Percentiles rank a stretch among this genome's conserved stretches.
These are phyloP conservation scores for Heliconius hermathena DNA, from an alignment of 1,140 invertebrate genomes.

Conservation along the genomic window DNA sequence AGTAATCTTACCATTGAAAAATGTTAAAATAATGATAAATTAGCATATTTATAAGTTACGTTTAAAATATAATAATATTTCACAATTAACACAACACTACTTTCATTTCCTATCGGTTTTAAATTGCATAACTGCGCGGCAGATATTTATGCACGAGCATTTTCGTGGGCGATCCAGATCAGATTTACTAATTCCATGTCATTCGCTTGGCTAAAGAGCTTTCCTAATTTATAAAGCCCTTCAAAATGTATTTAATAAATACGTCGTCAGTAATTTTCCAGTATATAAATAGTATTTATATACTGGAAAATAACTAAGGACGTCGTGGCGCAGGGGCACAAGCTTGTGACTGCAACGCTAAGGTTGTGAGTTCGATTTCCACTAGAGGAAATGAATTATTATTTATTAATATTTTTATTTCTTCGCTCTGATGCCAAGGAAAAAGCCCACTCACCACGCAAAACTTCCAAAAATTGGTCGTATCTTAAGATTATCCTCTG, in stretches of 20 bases:
- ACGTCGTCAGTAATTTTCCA: background rate
- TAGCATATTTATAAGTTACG: background rate
- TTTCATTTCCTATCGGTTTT: constrained; percentile 46
- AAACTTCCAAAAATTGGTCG: no score
- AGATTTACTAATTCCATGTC: constrained; percentile 52
- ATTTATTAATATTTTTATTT: no score
- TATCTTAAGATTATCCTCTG: no score
- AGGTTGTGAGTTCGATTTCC: no score
- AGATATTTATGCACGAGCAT: constrained; percentile 62
- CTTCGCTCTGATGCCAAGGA: no score
- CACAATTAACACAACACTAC: constrained; percentile 32
- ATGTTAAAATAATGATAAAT: background rate
- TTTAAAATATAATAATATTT: constrained; percentile 18
- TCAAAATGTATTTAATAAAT: background rate
- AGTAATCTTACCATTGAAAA: no score
- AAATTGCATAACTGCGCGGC: constrained; percentile 63
- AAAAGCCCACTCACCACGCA: no score
- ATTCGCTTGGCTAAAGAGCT: constrained; percentile 36
- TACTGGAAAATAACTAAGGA: background rate
- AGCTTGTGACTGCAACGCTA: no score
- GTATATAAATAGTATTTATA: no score
- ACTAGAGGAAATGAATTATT: no score
- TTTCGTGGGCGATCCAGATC: constrained; percentile 66
- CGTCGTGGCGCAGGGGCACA: no score
- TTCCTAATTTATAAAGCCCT: constrained; percentile 23